phyloP scores from a whole-genome alignment of 2,113 vertebrate genomes.

The Chaenogobius annularis region DNA sequence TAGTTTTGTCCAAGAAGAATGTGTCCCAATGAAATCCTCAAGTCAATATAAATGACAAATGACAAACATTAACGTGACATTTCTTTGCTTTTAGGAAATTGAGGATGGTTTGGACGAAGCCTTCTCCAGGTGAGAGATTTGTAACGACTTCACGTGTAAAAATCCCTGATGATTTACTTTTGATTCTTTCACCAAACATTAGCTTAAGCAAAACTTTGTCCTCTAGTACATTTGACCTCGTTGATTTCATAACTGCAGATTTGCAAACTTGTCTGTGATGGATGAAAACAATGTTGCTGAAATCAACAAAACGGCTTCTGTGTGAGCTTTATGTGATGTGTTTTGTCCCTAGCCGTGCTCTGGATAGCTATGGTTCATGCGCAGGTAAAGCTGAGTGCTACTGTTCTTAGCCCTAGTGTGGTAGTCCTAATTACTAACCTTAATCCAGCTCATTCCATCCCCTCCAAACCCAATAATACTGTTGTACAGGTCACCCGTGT shows the following conservation, averaged over 20 bases:
- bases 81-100: constrained; percentile 77
- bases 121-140: constrained; percentile 87
- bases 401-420: constrained; percentile 26
- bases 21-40: neutral
- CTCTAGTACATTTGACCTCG: neutral
- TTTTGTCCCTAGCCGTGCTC: constrained; percentile 75
- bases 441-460: constrained; percentile 26
- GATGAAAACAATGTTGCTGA: neutral
- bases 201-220: neutral
- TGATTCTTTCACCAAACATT: constrained; percentile 6
- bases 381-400: constrained; percentile 70
- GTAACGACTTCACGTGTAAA: neutral
- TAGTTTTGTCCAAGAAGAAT: too few species aligned
- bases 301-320: constrained; percentile 9
- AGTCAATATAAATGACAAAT: neutral
- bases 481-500: constrained; percentile 4
- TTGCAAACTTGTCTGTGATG: neutral
- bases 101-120: constrained; percentile 92
- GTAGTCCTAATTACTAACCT: constrained; percentile 44
- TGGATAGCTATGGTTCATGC: constrained; percentile 75
- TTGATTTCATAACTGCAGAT: neutral
- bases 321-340: constrained; percentile 50
- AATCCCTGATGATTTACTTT: neutral
- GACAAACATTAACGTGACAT: neutral
- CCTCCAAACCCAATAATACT: constrained; percentile 27